Evolutionary conservation across 2,797 vertebrate species (phyloP), one percentile per base, ranked within the genome.

Genomic region (Discoglossus pictus): DNA sequence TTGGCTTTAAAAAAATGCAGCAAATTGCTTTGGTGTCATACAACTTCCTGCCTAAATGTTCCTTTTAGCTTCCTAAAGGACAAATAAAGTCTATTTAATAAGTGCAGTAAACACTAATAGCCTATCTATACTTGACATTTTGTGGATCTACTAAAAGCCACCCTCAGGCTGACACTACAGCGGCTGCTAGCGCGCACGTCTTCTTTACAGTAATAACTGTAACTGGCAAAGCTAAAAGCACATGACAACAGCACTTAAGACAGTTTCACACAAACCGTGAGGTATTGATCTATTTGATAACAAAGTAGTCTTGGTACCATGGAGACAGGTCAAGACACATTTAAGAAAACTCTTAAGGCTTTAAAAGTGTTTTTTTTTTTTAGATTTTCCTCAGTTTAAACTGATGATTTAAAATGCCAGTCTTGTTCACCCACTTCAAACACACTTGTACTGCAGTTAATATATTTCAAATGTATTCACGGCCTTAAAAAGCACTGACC

Each of bases 241-340:
- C 84, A 92, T 18, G 82, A 92, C 90, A 91, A 87, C 87, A 88
- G 89, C 92, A 93, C 92, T 94, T 93, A 92, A 94, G 92, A 93
- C 92, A 91, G 89, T 92, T 91, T 84, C 74, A 88, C 89, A 89
- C 91, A 92, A 91, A 92, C 91, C 79, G 70, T 66, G 79, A 89
- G 88, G 83, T 92, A 94, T 93, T 83, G 92, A 95, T 95, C 91
- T 75, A 67, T 84, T 82, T 88, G 89, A 90, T 90, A 92, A 92
- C 90, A 86, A 87, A 84, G 87, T 76, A 71, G 76, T 47, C 79
- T 76, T 73, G 46, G 74, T 73, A 77, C 69, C 73, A 53, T 1
- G 1, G 73, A 80, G 73, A 82, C 76, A 71, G 75, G 59, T 79
- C 80, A 78, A 81, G 74, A 43, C 76, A 76, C 78, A 76, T 74